Conservation (phyloP, 2,797 vertebrate genomes). For the Dromococcyx pavoninus region DNA sequence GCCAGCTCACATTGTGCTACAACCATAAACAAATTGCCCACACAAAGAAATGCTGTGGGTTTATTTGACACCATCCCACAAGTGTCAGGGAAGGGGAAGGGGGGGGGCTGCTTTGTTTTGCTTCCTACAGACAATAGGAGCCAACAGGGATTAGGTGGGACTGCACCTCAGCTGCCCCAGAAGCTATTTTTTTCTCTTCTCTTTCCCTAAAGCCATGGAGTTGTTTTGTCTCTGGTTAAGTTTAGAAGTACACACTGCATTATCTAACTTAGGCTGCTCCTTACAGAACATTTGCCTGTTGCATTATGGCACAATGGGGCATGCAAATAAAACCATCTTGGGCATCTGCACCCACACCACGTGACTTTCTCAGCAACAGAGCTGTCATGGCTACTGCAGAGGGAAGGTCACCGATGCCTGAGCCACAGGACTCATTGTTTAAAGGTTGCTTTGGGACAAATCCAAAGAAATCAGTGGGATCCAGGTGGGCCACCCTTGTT, state of each 20-base stretch:
- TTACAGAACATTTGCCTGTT: not conserved
- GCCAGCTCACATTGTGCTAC: not conserved
- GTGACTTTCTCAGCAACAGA: not conserved
- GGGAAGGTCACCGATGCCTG: not conserved
- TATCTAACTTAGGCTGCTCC: not conserved
- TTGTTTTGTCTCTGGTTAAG: not conserved
- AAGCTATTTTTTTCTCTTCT: not conserved
- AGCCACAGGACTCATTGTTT: not conserved
- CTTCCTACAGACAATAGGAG: slow-evolving; percentile 37
- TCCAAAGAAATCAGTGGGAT: not conserved
- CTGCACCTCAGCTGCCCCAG: slow-evolving; percentile 17
- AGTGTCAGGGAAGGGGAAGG: not conserved
- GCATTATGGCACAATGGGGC: not conserved
- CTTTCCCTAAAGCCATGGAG: not conserved
- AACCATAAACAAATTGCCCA: not conserved
- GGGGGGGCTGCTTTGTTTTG: not conserved
- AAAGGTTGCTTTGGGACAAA: not conserved
- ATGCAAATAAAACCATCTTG: not conserved
- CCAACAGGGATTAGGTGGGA: slow-evolving; percentile 24
- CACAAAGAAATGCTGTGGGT: not conserved
- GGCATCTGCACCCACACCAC: fast-evolving
- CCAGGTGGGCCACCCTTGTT: not conserved
- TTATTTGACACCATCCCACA: not conserved
- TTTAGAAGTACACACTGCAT: not conserved
- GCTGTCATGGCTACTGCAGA: not conserved